A percentile compares a stretch with the other conserved stretches of the same genome.
Conservation (phyloP, 2,797 vertebrate species). For the Mormyrus proboscirostris region DNA sequence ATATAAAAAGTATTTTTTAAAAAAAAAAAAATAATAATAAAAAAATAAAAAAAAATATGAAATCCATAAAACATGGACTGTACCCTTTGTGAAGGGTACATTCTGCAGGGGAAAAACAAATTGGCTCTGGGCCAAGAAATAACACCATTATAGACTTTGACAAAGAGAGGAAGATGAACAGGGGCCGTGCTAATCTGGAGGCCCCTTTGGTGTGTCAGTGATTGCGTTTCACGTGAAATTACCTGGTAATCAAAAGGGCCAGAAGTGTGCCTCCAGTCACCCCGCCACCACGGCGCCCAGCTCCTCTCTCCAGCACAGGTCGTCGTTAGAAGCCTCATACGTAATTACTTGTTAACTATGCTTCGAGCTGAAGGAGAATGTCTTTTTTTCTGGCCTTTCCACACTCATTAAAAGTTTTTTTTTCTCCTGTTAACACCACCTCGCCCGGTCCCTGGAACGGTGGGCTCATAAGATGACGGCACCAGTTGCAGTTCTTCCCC, state of each 20-base stretch:
- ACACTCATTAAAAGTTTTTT: background rate
- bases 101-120: slow-evolving; percentile 53
- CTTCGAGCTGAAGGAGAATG: background rate
- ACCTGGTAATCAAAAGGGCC: slow-evolving; percentile 26
- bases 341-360: slow-evolving; percentile 17
- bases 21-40: background rate
- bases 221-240: slow-evolving; percentile 30
- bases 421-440: background rate
- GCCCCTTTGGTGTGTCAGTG: slow-evolving; percentile 22
- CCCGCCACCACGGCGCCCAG: background rate
- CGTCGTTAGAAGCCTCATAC: slow-evolving; percentile 6
- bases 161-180: background rate
- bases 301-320: slow-evolving; percentile 8
- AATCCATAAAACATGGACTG: slow-evolving; percentile 45
- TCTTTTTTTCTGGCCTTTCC: background rate
- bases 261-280: slow-evolving; percentile 17
- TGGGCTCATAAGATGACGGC: background rate
- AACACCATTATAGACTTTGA: slow-evolving; percentile 16
- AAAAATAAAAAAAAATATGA: background rate
- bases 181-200: slow-evolving; percentile 12
- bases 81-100: slow-evolving; percentile 52
- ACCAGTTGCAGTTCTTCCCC: background rate
- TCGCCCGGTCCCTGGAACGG: background rate
- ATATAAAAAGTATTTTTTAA: background rate
- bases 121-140: slow-evolving; percentile 26